Base-by-base conservation (phyloP, 2,797 vertebrate species). In the Epinephelus coioides region DNA sequence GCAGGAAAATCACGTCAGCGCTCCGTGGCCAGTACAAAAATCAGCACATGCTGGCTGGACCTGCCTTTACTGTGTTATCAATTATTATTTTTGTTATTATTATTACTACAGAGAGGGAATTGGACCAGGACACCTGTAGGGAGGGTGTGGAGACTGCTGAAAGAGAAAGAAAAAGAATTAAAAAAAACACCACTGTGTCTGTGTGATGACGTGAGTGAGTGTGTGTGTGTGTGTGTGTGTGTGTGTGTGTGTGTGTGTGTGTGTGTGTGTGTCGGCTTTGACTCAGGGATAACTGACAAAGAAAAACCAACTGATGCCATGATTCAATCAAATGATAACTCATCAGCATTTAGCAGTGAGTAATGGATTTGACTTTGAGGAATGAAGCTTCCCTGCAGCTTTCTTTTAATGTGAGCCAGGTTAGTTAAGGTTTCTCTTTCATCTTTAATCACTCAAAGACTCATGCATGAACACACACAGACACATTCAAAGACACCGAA, bases 91-190 rank as follows among this genome's bases (percentile, higher is more conserved):
- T 80, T 82, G 56, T 89, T 85, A 72, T 89, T 79, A 81, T 83
- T 88, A 81, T 83, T 88, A 91, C 92, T 91, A 89, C 73, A 90
- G 80, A 82, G 83, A 84, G 81, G 73, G 82, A 88, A 91, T 82
- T 78, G 82, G 89, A 93, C 63, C 87, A 86, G 90, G 86, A 94
- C 92, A 95, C 93, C 92, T 94, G 90, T 81, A 69, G 91, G 84
- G 82, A 86, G 86, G 83, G 83, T 87, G 79, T 86, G 90, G 83
- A 90, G 74, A 74, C 49, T 23, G 60, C 65, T 66, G 30, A 80
- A 67, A 88, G 80, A 76, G 18, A 66, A 70, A 66, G 53, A 65
- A 68, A 74, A 55, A 53, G 6, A 53, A 55, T 34, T 8, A 56
- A 34, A 70, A 80, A 19, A 62, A n/a, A 11, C 17, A 46, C 15